A percentile compares a stretch with the other conserved stretches of the same genome.
Conservation (phyloP, 2,888 invertebrate genomes). For the Acronicta psi region DNA sequence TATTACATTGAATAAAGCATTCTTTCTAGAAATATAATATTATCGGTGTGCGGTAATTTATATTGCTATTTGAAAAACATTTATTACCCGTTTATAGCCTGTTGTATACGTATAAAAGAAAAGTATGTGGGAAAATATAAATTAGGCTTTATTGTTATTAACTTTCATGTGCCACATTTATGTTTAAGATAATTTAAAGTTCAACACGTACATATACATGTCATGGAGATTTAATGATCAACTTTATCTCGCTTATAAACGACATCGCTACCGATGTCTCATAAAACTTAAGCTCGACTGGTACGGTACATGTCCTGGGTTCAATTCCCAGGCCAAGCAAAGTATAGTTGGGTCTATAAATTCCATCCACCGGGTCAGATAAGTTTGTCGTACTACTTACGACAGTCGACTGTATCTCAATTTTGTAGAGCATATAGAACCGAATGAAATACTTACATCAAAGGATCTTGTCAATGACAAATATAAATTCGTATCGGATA, state of each 20-base stretch:
- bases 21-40: not conserved
- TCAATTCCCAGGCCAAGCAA: no score
- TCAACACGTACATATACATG: no score
- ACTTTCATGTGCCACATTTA: no score
- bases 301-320: no score
- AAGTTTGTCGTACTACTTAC: no score
- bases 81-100: conserved; percentile 18
- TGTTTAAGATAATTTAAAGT: no score
- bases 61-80: conserved; percentile 22
- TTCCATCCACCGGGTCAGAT: no score
- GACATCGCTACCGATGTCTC: no score
- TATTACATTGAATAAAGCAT: not conserved
- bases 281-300: no score
- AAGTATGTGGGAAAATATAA: conserved; percentile 15
- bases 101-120: conserved; percentile 14
- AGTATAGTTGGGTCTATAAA: no score
- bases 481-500: conserved; percentile 44
- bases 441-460: conserved; percentile 15
- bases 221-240: no score
- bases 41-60: conserved; percentile 26
- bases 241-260: no score
- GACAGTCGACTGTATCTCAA: not conserved
- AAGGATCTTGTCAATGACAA: conserved; percentile 30
- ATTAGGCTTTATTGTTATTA: conserved; percentile 3
- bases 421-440: not conserved